Evolutionary conservation across 2,888 invertebrate species (phyloP), one percentile per base, ranked within the genome.

Genomic region (Tridacna crocea): DNA sequence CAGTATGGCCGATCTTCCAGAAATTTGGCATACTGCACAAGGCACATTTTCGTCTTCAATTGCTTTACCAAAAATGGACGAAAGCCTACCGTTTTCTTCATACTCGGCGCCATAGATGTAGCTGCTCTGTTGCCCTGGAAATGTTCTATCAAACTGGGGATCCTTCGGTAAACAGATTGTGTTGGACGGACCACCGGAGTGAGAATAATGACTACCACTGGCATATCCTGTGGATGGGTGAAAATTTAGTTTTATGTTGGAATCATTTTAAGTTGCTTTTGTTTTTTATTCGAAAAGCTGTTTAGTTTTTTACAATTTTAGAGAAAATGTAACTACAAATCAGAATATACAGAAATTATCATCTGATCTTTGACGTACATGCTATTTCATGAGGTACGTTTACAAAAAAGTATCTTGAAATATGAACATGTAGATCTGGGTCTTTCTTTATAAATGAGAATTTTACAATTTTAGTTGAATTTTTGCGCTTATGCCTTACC

Each of bases 161-260:
- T 65, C 65, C 26, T 22, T 26, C 27, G 65, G 65, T 26, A 65
- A 11, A 26, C 65, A 65, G 24, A 65, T 65, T 15, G 65, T 65
- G 65, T 65, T 10, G 8, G 65, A 65, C 8, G 65, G 65, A 10
- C 65, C 65, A 26, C 65, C 65, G 26, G 65, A 24, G 17, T 65
- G 65, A 26, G 24, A 26, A 26, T 27, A 12, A 65, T 65, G 24
- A 26, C 65, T 65, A 4, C 65, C 65, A 17, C 65, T 65, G 13
- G 65, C 65, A 65, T 65, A 65, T 26, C 65, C 65, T 65, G 4
- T 3, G 26, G 17, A 65, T 17, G 4, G 13, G 13, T 61, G 22
- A 22, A 61, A 55, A 10, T 55, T 36, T 36, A 36, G 2, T 36
- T 36, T 36, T 36, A 36, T n/a, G 8, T 8, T 36, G 36, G 36